phyloP scores from a whole-genome alignment of 2,888 invertebrate species.

The Dendrolimus pini region DNA sequence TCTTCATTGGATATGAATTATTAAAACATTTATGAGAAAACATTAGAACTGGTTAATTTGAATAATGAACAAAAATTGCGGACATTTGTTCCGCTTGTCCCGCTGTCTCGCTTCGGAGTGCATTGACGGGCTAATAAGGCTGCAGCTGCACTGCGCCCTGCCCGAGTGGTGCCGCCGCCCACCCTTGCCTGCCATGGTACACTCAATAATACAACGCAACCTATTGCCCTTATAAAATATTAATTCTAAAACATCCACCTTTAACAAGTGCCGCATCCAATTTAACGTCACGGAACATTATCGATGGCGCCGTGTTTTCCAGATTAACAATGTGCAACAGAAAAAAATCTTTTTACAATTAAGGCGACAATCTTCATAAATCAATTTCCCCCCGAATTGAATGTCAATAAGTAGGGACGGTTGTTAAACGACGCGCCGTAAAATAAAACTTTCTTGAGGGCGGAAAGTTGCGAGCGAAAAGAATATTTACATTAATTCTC shows the following conservation, averaged over 20 bases:
- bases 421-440: slow-evolving; percentile 73
- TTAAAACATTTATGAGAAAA: too few relatives aligned
- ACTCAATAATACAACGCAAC: slow-evolving; percentile 59
- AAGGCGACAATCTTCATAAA: slow-evolving; percentile 76
- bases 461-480: slow-evolving; percentile 69
- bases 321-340: slow-evolving; percentile 26
- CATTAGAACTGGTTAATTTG: slow-evolving; percentile 13
- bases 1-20: too few relatives aligned
- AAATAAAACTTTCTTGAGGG: slow-evolving; percentile 76
- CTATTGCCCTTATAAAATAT: slow-evolving; percentile 29
- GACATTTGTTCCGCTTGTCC: slow-evolving; percentile 64
- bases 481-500: slow-evolving; percentile 79
- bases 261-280: slow-evolving; percentile 10
- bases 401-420: slow-evolving; percentile 76
- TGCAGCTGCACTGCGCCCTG: slow-evolving; percentile 54
- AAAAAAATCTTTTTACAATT: slow-evolving; percentile 67
- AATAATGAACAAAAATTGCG: slow-evolving; percentile 39
- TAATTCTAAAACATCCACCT: neutral
- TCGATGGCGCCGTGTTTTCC: slow-evolving; percentile 12
- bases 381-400: slow-evolving; percentile 77
- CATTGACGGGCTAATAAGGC: slow-evolving; percentile 43
- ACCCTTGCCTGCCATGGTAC: slow-evolving; percentile 33
- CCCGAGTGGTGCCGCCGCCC: slow-evolving; percentile 2
- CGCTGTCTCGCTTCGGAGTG: slow-evolving; percentile 16
- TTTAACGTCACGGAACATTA: slow-evolving; percentile 9